Conservation (phyloP, 2,113 vertebrate genomes). For the Gasterosteus nipponicus region DNA sequence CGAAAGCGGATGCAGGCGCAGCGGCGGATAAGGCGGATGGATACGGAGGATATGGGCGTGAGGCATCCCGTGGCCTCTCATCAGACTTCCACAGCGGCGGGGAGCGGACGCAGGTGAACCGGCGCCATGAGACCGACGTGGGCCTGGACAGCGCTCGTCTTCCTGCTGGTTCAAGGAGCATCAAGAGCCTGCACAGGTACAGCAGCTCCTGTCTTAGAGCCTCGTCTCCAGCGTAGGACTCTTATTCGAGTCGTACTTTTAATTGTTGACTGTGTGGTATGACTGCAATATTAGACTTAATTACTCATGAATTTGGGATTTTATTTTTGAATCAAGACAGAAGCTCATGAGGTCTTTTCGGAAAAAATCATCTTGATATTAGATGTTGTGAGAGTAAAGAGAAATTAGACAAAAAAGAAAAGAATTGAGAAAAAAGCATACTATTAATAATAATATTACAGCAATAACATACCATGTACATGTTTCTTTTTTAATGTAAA, state of each 20-base stretch:
- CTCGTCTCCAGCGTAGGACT: background rate
- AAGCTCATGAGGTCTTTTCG: background rate
- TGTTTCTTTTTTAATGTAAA: too few relatives aligned
- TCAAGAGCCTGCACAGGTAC: conserved; percentile 70
- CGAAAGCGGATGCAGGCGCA: conserved; percentile 20
- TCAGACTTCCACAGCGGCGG: conserved; percentile 32
- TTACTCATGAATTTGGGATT: background rate
- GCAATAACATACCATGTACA: too few relatives aligned
- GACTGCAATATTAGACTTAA: background rate
- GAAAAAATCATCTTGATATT: background rate
- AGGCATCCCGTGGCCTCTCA: conserved; percentile 34
- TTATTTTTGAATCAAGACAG: background rate
- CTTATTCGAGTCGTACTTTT: background rate
- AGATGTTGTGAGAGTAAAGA: background rate
- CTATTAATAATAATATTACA: background rate
- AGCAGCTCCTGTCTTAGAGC: background rate
- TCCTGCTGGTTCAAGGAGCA: conserved; percentile 56
- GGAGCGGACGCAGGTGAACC: conserved; percentile 16
- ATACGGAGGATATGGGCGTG: conserved; percentile 32
- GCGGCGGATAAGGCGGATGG: conserved; percentile 42
- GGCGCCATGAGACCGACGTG: conserved; percentile 69
- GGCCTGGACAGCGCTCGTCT: conserved; percentile 54
- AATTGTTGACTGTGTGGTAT: background rate
- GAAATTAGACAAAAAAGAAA: background rate
- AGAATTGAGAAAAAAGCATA: background rate